Evolutionary conservation across 2,888 invertebrate species (phyloP), one percentile per base, ranked within the genome.

Genomic region (Agrotis puta): DNA sequence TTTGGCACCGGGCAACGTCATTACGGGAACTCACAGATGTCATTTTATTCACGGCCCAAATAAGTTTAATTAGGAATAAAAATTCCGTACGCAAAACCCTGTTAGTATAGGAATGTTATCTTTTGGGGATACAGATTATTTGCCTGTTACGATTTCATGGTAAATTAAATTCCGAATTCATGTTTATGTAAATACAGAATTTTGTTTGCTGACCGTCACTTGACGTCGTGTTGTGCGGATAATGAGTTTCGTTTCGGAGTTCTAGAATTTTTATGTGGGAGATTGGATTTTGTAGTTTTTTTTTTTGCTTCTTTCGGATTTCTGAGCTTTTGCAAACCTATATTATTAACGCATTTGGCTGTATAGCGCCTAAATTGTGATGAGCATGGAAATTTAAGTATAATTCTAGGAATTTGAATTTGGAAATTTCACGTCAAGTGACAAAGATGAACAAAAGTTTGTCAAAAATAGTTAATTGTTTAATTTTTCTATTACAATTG

Each of bases 51-150:
- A 84, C 85, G 88, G 85, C 82, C 86, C 85, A 77, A 89, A 90
- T 88, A 89, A 88, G 85, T 88, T 87, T 89, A 90, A 90, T 90
- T 89, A 88, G 87, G 84, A 86, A 87, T 84, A 86, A 84, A 83
- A 88, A 90, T 90, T 89, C 89, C 53, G 70, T 64, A 75, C 76
- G 73, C 73, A 74, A 66, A 75, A 73, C 48, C 47, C 57, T 66
- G 71, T 70, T 78, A 66, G 68, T 85, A 86, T 86, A 57, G 73
- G 69, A 76, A 74, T 78, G 75, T 70, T 81, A 83, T 81, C 68
- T 78, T 73, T 66, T 68, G 63, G 70, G 70, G 58, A 63, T 76
- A 59, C 69, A 53, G 53, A 62, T 57, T 77, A 77, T 74, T 68
- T 59, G 57, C 54, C 53, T 74, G 74, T 74, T 64, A 73, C 74